These are phyloP conservation scores for Asbolus verrucosus DNA, from an alignment of 1,140 invertebrate genomes.

Conservation along the genomic window DNA sequence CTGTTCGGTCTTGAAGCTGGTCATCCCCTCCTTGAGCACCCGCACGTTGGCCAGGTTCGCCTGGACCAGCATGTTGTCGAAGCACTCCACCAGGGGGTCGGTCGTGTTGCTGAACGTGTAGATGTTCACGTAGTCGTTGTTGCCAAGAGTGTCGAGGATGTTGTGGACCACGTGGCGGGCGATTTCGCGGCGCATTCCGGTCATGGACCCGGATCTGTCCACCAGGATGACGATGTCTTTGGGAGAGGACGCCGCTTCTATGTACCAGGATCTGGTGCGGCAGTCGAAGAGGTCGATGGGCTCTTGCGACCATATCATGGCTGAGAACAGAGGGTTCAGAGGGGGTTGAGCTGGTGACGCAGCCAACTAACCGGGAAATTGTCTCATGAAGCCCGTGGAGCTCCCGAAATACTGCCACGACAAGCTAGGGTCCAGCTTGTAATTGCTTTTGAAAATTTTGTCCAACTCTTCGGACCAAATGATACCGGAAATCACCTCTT, in stretches of 20 bases:
- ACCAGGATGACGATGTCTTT: constrained; percentile 93
- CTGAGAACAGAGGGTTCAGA: constrained; percentile 50
- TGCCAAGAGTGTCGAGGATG: constrained; percentile 91
- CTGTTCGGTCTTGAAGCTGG: constrained; percentile 82
- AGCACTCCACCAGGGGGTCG: constrained; percentile 87
- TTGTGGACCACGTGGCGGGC: constrained; percentile 88
- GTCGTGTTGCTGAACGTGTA: constrained; percentile 72
- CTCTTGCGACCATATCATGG: constrained; percentile 64
- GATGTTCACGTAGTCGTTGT: constrained; percentile 95
- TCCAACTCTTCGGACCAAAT: constrained; percentile 90
- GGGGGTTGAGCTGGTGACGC: not conserved
- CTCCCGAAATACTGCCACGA: constrained; percentile 99
- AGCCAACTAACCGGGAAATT: constrained; percentile 89
- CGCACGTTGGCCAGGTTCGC: constrained; percentile 91
- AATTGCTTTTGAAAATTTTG: constrained; percentile 89
- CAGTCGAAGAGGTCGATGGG: constrained; percentile 83
- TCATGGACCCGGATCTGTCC: constrained; percentile 94
- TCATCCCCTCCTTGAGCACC: constrained; percentile 84
- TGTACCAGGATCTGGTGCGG: constrained; percentile 88
- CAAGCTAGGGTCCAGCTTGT: constrained; percentile 86
- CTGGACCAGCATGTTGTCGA: constrained; percentile 81
- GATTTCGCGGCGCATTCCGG: constrained; percentile 86
- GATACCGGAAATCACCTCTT: constrained; percentile 76
- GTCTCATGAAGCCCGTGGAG: constrained; percentile 93
- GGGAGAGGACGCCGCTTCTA: constrained; percentile 90